Percentiles rank a stretch among this genome's conserved stretches.
phyloP scores from a whole-genome alignment of 2,113 vertebrate species.

The Polypterus senegalus region DNA sequence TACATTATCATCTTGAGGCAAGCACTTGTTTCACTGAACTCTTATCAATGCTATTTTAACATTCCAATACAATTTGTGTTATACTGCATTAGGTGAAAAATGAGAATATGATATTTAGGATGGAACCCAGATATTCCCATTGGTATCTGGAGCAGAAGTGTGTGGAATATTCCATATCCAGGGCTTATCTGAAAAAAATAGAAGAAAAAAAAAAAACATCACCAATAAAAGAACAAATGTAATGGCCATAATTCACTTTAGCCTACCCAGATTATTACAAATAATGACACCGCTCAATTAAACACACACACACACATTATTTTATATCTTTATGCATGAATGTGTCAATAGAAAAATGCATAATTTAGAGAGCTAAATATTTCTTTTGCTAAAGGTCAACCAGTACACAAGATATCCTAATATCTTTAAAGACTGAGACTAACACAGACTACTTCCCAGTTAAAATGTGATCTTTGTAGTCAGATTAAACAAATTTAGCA shows the following conservation, averaged over 20 bases:
- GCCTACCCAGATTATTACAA: too few species aligned
- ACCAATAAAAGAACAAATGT: neutral
- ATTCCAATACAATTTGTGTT: neutral
- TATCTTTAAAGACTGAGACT: too few species aligned
- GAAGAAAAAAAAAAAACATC: conserved; percentile 9
- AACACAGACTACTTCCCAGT: too few species aligned
- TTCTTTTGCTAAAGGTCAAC: neutral
- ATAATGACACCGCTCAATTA: neutral
- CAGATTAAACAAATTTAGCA: too few species aligned
- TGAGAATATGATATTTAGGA: conserved; percentile 29
- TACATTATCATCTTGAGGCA: neutral
- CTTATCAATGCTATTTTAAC: neutral
- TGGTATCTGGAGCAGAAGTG: conserved; percentile 48
- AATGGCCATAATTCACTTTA: neutral
- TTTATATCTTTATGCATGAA: neutral
- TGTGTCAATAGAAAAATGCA: neutral
- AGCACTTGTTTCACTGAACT: neutral
- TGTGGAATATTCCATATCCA: conserved; percentile 76
- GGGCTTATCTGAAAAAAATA: conserved; percentile 42
- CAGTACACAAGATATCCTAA: too few species aligned
- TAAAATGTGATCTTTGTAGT: too few species aligned
- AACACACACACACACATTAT: neutral
- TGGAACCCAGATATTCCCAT: conserved; percentile 68
- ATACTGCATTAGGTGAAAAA: neutral
- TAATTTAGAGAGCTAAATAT: neutral